Percentiles rank a stretch among this genome's conserved stretches.
Evolutionary conservation across 2,113 vertebrate genomes (phyloP).

Genomic region (Haemorhous mexicanus): DNA sequence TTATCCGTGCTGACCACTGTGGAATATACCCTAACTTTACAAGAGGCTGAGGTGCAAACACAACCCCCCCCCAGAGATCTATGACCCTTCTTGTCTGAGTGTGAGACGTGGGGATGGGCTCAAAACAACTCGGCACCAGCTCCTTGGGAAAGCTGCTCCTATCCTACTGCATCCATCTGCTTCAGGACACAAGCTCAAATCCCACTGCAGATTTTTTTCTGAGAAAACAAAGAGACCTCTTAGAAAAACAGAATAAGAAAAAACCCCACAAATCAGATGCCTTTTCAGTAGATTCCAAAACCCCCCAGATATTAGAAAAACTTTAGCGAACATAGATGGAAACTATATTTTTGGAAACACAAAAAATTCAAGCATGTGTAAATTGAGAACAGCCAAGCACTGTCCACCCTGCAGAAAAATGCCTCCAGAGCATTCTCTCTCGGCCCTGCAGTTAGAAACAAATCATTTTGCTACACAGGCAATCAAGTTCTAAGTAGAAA

Average conservation of each 20-base stretch:
- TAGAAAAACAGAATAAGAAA: neutral
- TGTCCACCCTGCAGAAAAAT: neutral
- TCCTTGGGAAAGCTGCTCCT: conserved; percentile 8
- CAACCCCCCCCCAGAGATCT: neutral
- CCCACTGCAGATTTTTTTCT: neutral
- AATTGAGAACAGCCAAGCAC: conserved; percentile 23
- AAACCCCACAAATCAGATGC: neutral
- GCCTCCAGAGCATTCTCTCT: neutral
- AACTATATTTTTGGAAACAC: conserved; percentile 31
- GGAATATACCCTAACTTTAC: rapidly evolving
- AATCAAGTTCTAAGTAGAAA: neutral
- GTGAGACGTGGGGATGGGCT: neutral
- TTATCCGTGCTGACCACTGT: rapidly evolving
- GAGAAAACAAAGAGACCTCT: neutral
- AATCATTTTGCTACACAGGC: neutral
- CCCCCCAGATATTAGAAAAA: neutral
- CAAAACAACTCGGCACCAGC: neutral
- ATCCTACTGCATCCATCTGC: conserved; percentile 6
- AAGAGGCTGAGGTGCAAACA: neutral
- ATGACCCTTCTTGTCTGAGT: neutral
- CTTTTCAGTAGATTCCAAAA: conserved; percentile 2
- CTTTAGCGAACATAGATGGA: neutral
- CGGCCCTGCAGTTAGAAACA: neutral
- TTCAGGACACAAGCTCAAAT: neutral
- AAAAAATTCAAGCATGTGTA: conserved; percentile 23